phyloP scores from a whole-genome alignment of 2,113 vertebrate species.

The Leucoraja erinaceus region DNA sequence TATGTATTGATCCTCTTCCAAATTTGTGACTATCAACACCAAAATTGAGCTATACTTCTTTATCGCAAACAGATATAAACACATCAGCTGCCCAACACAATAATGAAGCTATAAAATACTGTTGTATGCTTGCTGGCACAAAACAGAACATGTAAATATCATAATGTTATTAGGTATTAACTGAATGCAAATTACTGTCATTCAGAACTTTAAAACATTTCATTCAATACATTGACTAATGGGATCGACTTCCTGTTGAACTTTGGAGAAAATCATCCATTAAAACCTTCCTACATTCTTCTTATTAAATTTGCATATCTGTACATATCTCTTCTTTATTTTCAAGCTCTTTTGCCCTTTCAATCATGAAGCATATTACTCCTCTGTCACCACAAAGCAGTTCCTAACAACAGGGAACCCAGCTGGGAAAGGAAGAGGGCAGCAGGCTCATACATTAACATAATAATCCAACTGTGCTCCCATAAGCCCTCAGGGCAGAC shows the following conservation, averaged over 20 bases:
- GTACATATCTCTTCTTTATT: slow-evolving; percentile 65
- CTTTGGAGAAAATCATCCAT: slow-evolving; percentile 45
- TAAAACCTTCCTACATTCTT: slow-evolving; percentile 52
- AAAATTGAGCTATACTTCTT: neutral
- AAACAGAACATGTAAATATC: neutral
- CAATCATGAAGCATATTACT: slow-evolving; percentile 99
- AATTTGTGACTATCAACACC: neutral
- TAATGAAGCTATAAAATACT: neutral
- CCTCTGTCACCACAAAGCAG: slow-evolving; percentile 97
- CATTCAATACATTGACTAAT: slow-evolving; percentile 46
- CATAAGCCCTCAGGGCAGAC: slow-evolving; percentile 93
- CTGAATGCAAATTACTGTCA: slow-evolving; percentile 39
- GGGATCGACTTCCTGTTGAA: slow-evolving; percentile 54
- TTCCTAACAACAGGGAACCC: slow-evolving; percentile 90
- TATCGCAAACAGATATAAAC: neutral
- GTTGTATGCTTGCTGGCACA: neutral
- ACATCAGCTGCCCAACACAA: neutral
- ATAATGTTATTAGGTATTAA: neutral
- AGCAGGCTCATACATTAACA: slow-evolving; percentile 98
- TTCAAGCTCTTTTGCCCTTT: slow-evolving; percentile 91
- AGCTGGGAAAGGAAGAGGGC: slow-evolving; percentile 96
- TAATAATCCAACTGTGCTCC: slow-evolving; percentile 96
- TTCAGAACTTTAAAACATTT: slow-evolving; percentile 49
- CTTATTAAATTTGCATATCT: slow-evolving; percentile 74
- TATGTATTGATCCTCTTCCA: neutral